Evolutionary conservation across 2,888 invertebrate species (phyloP), one percentile per base, ranked within the genome.

Genomic region (Leptopterna dolabrata): DNA sequence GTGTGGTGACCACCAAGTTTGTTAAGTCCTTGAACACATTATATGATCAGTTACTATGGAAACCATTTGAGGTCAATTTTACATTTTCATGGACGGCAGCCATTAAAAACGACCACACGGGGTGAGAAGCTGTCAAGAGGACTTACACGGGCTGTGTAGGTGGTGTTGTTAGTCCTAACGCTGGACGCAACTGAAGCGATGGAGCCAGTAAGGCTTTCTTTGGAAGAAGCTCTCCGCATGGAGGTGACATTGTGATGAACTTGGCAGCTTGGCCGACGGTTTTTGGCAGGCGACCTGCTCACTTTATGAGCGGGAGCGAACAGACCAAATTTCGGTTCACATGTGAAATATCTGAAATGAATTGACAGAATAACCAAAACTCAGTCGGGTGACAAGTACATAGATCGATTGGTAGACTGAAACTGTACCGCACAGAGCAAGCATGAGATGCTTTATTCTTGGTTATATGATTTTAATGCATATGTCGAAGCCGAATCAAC

Each of bases 221-320:
- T 91, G 30, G 98, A 98, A 90, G 96, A 96, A 86, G 94, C 93
- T 89, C 95, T 94, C 90, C 95, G 96, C 88, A 96, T 47, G 90
- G 94, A 71, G 16, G 83, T 82, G 30, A 76, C 51, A 16, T 43
- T 85, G 45, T 89, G 90, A 94, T 94, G 89, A 93, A 94, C 82
- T 95, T 94, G 3, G 94, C 94, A 92, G 94, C 95, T 89, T 94
- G 93, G 88, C 93, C 93, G 92, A 94, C 95, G 89, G 93, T 93
- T 90, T 94, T 94, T 91, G 83, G 96, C 95, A 43, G 97, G 97
- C 73, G 97, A 96, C 89, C 95, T 95, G 90, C 96, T 95, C 89
- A 99, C 97, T 93, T 99, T 99, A 91, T 96, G 94, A 87, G 96
- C 93, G 0, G 98, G 98, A 30, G 98, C 97, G 93, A 99, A 99